Evolutionary conservation across 2,797 vertebrate genomes (phyloP).

Genomic region (Anomalospiza imberbis): DNA sequence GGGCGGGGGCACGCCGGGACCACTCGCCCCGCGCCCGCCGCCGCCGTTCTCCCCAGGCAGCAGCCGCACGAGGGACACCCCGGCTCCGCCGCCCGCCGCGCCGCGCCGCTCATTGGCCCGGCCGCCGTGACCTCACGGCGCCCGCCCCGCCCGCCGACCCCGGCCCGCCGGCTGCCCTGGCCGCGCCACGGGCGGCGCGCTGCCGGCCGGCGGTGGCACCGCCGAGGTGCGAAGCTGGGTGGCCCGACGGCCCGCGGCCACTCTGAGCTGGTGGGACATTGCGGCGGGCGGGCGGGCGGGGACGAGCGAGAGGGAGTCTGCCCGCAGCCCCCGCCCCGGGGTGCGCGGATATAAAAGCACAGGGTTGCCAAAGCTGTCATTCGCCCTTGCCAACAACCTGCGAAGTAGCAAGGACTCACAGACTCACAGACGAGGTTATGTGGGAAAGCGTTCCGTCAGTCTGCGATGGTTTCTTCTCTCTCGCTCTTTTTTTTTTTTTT

Average conservation of each 20-base stretch:
- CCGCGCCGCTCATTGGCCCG: neutral
- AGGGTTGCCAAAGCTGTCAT: neutral
- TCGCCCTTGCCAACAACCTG: neutral
- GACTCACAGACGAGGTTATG: neutral
- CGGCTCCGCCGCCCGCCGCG: neutral
- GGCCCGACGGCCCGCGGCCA: neutral
- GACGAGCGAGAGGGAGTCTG: neutral
- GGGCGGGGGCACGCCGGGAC: neutral
- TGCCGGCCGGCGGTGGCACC: neutral
- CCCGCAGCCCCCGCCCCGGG: neutral
- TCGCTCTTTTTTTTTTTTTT: accelerated
- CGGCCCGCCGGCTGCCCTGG: too few species aligned
- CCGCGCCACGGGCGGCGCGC: neutral
- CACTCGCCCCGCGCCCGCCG: neutral
- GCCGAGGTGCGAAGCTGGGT: neutral
- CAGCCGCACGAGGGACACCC: neutral
- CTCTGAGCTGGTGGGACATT: neutral
- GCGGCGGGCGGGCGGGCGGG: neutral
- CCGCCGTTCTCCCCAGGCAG: neutral
- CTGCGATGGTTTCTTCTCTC: neutral
- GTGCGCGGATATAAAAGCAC: neutral
- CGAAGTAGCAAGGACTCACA: neutral
- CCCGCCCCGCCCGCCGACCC: neutral
- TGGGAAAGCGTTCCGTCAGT: neutral
- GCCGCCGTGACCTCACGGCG: neutral